Conservation (phyloP, 2,888 invertebrate genomes). For the Chouioia cunea region DNA sequence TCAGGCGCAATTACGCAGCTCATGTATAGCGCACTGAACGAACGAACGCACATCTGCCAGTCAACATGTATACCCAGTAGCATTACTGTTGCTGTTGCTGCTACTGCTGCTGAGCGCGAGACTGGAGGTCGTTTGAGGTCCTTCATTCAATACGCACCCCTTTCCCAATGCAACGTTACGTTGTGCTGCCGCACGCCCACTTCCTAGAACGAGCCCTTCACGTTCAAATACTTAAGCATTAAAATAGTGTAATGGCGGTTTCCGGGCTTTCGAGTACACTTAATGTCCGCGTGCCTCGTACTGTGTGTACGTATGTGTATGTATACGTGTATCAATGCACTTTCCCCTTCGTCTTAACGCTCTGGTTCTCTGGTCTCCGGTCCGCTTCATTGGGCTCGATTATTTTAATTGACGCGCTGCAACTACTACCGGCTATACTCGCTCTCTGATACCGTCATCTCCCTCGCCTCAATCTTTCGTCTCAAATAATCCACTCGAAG, state of each 20-base stretch:
- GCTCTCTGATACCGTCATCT: not conserved
- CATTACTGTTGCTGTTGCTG: constrained; percentile 45
- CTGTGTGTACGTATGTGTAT: no score
- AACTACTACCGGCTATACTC: not conserved
- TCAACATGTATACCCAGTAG: constrained; percentile 28
- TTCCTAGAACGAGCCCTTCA: constrained; percentile 60
- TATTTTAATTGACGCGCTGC: constrained; percentile 59
- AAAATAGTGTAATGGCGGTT: constrained; percentile 64
- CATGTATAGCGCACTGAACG: constrained; percentile 3
- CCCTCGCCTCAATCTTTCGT: not conserved
- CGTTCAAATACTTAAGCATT: constrained; percentile 63
- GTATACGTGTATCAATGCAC: constrained; percentile 50
- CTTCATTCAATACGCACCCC: constrained; percentile 49
- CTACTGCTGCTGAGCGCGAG: constrained; percentile 16
- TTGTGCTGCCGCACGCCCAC: constrained; percentile 56
- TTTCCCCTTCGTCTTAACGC: constrained; percentile 15
- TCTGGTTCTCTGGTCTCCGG: constrained; percentile 46
- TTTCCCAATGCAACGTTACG: constrained; percentile 45
- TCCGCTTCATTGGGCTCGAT: constrained; percentile 58
- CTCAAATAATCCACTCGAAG: no score
- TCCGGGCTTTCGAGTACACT: constrained; percentile 56
- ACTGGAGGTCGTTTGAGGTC: constrained; percentile 47
- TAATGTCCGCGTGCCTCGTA: no score
- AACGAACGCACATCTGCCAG: constrained; percentile 31
- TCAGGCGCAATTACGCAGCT: constrained; percentile 28